A percentile compares a stretch with the other conserved stretches of the same genome.
Evolutionary conservation across 2,113 vertebrate species (phyloP).

Genomic region (Kryptolebias marmoratus): DNA sequence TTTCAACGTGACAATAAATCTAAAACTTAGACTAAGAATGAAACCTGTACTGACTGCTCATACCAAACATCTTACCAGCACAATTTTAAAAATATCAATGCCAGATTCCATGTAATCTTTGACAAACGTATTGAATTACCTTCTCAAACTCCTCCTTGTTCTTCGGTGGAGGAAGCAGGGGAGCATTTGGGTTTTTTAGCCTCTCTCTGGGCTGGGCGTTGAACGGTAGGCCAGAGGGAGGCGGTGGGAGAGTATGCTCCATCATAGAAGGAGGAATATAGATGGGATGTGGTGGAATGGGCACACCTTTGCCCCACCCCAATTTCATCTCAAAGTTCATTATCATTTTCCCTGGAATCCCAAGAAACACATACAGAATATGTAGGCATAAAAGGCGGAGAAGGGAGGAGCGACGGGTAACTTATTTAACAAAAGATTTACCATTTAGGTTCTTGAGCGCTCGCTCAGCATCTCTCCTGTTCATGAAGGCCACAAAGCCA

Average conservation of each 20-base stretch:
- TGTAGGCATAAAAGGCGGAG: background rate
- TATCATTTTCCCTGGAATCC: slow-evolving; percentile 92
- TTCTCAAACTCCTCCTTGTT: slow-evolving; percentile 99
- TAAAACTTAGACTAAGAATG: slow-evolving; percentile 4
- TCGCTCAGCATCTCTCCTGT: slow-evolving; percentile 97
- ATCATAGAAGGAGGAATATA: slow-evolving; percentile 99
- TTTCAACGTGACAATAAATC: background rate
- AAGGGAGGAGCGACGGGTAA: background rate
- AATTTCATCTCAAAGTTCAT: slow-evolving; percentile 99
- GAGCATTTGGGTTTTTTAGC: slow-evolving; percentile 95
- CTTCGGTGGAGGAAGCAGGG: slow-evolving; percentile 94
- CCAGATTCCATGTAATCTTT: slow-evolving; percentile 48
- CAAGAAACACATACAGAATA: background rate
- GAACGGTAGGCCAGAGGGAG: slow-evolving; percentile 98
- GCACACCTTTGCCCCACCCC: slow-evolving; percentile 99
- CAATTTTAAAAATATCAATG: slow-evolving; percentile 50
- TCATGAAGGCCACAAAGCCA: slow-evolving; percentile 99
- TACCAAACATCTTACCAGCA: slow-evolving; percentile 57
- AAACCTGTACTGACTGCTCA: slow-evolving; percentile 42
- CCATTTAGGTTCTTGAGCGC: slow-evolving; percentile 97
- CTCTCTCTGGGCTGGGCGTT: slow-evolving; percentile 97
- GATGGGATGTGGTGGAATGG: slow-evolving; percentile 98
- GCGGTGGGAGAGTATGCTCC: slow-evolving; percentile 97
- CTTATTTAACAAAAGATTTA: slow-evolving; percentile 54
- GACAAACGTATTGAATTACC: slow-evolving; percentile 86